Conservation (phyloP, 2,888 invertebrate genomes). For the Plemyria rubiginata region DNA sequence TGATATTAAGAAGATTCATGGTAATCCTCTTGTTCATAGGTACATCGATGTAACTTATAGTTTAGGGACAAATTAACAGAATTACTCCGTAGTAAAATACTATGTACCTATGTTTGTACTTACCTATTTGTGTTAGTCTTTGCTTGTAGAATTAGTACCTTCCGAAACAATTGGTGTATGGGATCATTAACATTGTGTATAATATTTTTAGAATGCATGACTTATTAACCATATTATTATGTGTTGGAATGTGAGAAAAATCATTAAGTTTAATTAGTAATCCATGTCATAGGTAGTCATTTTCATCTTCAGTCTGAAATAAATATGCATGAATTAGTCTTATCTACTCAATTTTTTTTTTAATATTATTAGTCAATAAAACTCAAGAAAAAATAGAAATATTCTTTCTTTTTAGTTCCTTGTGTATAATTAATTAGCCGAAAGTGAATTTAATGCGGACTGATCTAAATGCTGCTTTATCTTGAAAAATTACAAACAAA, state of each 20-base stretch:
- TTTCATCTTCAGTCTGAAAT: constrained; percentile 26
- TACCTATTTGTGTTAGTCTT: constrained; percentile 2
- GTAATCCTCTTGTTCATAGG: no score
- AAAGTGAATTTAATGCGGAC: no score
- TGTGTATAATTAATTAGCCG: background rate
- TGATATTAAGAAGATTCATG: no score
- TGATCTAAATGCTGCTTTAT: no score
- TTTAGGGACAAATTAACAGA: no score
- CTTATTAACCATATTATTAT: constrained; percentile 14
- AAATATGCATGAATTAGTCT: background rate
- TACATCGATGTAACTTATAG: no score
- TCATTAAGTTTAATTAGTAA: constrained; percentile 25
- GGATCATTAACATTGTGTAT: constrained; percentile 8
- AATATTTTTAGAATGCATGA: constrained; percentile 30
- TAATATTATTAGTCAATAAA: no score
- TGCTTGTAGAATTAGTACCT: constrained; percentile 18
- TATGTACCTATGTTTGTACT: no score
- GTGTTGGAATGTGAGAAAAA: constrained; percentile 26
- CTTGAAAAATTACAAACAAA: no score
- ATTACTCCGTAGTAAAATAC: background rate
- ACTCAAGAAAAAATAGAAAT: background rate
- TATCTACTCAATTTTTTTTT: background rate
- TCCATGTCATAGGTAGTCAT: constrained; percentile 23
- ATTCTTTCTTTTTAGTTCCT: background rate
- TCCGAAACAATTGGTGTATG: constrained; percentile 6